Base-by-base conservation (phyloP, 1,140 invertebrate genomes). In the Aphaenogaster ashmeadi region DNA sequence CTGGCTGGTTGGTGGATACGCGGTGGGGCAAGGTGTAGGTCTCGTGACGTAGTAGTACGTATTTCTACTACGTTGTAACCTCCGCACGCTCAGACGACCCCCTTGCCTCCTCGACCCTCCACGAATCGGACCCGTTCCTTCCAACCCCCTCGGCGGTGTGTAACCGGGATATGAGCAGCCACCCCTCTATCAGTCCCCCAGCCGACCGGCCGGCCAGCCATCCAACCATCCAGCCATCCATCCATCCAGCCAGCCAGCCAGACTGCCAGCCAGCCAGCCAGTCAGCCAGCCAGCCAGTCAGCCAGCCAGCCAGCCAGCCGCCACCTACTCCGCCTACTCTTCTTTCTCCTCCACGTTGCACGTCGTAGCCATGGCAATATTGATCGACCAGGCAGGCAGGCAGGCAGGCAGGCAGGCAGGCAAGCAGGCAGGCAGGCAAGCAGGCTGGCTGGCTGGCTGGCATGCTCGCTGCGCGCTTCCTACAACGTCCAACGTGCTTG, bases 301-400 rank as follows among this genome's bases (percentile, higher is more conserved):
- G 72, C 74, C 78, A 89, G 69, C 60, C 74, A 88, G 88, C 88
- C 90, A 90, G 90, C 89, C 89, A 91, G 91, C 88, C 88, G 86
- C 91, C 90, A 92, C 86, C 88, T 91, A 88, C 90, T 84, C 91
- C 90, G 77, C 88, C 90, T 87, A 86, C 88, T 89, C 87, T 89
- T 91, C 85, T 91, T 87, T 90, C 88, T 90, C 88, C 89, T 87
- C 89, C 89, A 89, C 91, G 86, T 92, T 88, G 87, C 89, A 87
- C 89, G 78, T 90, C 91, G 91, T 94, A 93, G 93, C 90, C 93
- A 93, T 93, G 92, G 92, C 92, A 93, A 94, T 93, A 94, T 94
- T 93, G 93, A 93, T 93, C 93, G 91, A 87, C 72, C 86, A 74
- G 88, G 91, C 85, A 81, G 90, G 88, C 86, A 44, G 11, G 69